Evolutionary conservation across 2,888 invertebrate genomes (phyloP), one percentile per base, ranked within the genome.

Genomic region (Tachina grossa): DNA sequence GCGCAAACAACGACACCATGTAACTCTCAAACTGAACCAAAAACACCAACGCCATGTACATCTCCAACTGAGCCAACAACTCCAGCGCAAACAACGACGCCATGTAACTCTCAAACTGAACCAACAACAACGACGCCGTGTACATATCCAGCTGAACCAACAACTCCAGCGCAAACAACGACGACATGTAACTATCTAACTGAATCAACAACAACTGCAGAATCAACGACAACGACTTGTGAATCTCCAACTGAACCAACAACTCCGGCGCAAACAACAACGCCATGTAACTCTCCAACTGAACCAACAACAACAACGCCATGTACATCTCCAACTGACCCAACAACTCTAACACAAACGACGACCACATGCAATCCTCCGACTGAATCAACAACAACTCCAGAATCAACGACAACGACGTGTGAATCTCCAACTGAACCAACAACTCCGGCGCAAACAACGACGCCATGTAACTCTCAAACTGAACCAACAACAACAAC

Each of bases 1-100:
- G 9, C 22, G 13, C 13, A 31, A 47, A 31, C 31, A 0, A n/a
- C 57, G 2, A 45, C 59, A 11, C 13, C 66, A 9, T 43, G 8
- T 55, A 63, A 61, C 1, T n/a, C 3, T 57, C 22, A 31, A 57
- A 10, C 13, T 4, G 49, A 49, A 6, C 49, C 14, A 49, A 11
- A n/a, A 49, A 49, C 49, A 2, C 9, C 0, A 41, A 0, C 59
- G 9, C 59, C n/a, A 14, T 41, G 66, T 13, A 74, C n/a, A 1
- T 41, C 19, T 39, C 16, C 22, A 43, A 65, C 65, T 31, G 59
- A 66, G 31, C 13, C 65, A 57, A 43, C 63, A 63, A 47, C 45
- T 14, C 16, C 3, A 8, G 9, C 14, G 16, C 0, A 31, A 75
- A 49, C 49, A 1, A 65, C 65, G 14, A 55, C 55, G 43, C 13